Conservation (phyloP, 2,113 vertebrate genomes). For the Peucedramus taeniatus region DNA sequence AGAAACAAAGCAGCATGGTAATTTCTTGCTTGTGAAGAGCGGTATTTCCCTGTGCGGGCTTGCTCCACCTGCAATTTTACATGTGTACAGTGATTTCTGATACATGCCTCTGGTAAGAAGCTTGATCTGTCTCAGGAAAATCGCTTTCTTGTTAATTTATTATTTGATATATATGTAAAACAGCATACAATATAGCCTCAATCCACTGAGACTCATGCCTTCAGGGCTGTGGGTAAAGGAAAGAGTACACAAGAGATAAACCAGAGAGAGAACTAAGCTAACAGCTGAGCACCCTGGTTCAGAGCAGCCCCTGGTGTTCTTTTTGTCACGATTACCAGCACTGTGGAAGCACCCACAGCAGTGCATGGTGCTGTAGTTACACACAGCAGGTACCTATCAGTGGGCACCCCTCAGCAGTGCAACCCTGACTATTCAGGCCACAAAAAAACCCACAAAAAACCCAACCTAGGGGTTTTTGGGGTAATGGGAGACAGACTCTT, state of each 20-base stretch:
- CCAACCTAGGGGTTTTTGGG: background rate
- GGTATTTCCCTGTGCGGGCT: background rate
- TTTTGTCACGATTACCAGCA: background rate
- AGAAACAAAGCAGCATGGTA: background rate
- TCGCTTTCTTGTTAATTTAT: slow-evolving; percentile 38
- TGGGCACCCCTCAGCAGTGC: accelerated
- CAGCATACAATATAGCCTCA: background rate
- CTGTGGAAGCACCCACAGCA: background rate
- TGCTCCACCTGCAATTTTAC: slow-evolving; percentile 33
- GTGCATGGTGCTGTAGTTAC: background rate
- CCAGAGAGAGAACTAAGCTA: background rate
- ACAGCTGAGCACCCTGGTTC: background rate
- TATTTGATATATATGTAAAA: slow-evolving; percentile 49
- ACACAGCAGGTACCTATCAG: background rate
- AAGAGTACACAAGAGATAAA: background rate
- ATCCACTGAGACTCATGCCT: background rate
- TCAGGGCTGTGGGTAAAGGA: background rate
- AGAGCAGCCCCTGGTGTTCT: background rate
- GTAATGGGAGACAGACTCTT: background rate
- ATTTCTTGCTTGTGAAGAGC: slow-evolving; percentile 8
- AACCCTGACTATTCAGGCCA: too few relatives aligned
- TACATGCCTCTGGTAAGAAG: slow-evolving; percentile 27
- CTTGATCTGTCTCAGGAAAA: slow-evolving; percentile 47
- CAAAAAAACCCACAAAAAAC: too few relatives aligned
- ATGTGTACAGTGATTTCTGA: background rate